These are phyloP conservation scores for Mongoloraphidia duomilia DNA, from an alignment of 2,888 invertebrate genomes.

Conservation along the genomic window DNA sequence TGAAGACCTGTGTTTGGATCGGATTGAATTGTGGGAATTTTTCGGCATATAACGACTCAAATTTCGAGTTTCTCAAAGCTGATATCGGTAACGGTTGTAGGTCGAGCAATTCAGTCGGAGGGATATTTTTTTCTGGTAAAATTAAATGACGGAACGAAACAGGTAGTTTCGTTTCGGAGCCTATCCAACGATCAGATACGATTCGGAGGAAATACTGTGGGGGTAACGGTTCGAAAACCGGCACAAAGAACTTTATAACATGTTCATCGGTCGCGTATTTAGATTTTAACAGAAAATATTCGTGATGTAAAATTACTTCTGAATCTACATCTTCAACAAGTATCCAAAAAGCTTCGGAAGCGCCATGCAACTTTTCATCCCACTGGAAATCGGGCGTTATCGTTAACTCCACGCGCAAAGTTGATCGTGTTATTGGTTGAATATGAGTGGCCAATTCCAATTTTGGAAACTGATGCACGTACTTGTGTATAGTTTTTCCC, in stretches of 20 bases:
- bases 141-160: slow-evolving; percentile 96
- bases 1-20: slow-evolving; percentile 98
- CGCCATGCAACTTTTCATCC: slow-evolving; percentile 86
- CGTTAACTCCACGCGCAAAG: slow-evolving; percentile 87
- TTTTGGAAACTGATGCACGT: slow-evolving; percentile 94
- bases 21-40: slow-evolving; percentile 93
- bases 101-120: slow-evolving; percentile 93
- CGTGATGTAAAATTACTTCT: slow-evolving; percentile 86
- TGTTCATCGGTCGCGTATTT: slow-evolving; percentile 93
- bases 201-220: slow-evolving; percentile 94
- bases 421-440: slow-evolving; percentile 90
- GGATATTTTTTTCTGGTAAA: slow-evolving; percentile 94
- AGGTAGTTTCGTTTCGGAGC: slow-evolving; percentile 88
- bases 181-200: slow-evolving; percentile 85
- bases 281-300: slow-evolving; percentile 81
- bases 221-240: slow-evolving; percentile 95
- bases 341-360: slow-evolving; percentile 79
- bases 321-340: slow-evolving; percentile 78
- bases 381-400: slow-evolving; percentile 98
- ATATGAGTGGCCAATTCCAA: slow-evolving; percentile 92
- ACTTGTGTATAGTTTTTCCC: slow-evolving; percentile 90
- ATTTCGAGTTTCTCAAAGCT: slow-evolving; percentile 75
- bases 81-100: slow-evolving; percentile 91
- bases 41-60: slow-evolving; percentile 72
- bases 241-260: slow-evolving; percentile 92